phyloP scores from a whole-genome alignment of 2,113 vertebrate species.

The Hippocampus comes region DNA sequence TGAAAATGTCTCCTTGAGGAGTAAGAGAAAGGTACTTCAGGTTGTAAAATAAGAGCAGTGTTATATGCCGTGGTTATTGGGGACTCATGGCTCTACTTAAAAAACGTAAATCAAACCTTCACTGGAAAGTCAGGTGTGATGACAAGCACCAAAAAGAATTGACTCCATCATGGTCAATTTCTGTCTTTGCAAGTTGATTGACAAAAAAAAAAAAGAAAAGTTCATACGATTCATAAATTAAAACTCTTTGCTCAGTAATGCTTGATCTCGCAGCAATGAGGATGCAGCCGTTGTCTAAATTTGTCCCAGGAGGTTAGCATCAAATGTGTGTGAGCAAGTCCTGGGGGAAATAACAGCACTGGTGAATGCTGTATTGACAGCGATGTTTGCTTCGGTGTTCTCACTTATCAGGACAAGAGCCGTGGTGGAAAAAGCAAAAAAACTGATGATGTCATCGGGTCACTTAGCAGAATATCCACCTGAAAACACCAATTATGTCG shows the following conservation, averaged over 20 bases:
- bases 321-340: constrained; percentile 46
- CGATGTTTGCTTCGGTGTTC: constrained; percentile 33
- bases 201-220: no score
- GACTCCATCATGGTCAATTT: neutral
- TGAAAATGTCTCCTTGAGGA: constrained; percentile 51
- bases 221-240: no score
- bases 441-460: constrained; percentile 22
- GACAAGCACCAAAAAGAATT: constrained; percentile 27
- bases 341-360: constrained; percentile 61
- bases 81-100: constrained; percentile 45
- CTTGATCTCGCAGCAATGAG: constrained; percentile 39
- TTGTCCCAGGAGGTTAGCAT: constrained; percentile 41
- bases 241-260: constrained; percentile 1
- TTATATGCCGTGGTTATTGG: constrained; percentile 46
- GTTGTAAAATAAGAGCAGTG: constrained; percentile 44
- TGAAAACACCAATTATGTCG: constrained; percentile 13
- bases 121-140: constrained; percentile 46
- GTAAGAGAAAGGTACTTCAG: constrained; percentile 38
- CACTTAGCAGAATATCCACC: constrained; percentile 28
- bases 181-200: neutral
- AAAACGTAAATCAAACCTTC: constrained; percentile 49
- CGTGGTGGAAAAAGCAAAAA: constrained; percentile 11
- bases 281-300: constrained; percentile 38
- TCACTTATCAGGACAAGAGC: constrained; percentile 35
- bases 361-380: constrained; percentile 50